Evolutionary conservation across 92 coral and sea anemone genomes (phyloP), one percentile per base, ranked within the genome.

Genomic region (Scolanthus callimorphus): DNA sequence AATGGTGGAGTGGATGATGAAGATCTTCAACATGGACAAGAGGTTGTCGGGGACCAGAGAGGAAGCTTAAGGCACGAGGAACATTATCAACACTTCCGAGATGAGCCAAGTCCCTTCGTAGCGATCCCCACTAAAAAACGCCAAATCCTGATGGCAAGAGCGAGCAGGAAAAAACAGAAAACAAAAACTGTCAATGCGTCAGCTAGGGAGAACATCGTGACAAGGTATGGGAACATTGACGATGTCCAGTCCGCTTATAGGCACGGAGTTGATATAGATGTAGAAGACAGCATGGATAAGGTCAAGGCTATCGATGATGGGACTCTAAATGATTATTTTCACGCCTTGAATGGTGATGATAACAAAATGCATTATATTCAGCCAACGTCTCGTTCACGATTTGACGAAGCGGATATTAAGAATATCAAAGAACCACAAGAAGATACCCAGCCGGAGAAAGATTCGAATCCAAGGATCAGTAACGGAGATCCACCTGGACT

Each of bases 301-400:
- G 85, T 87, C 2, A 82, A 41, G 19, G 72, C 60, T 65, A 69
- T 82, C 39, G 95, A 87, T 50, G 73, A 63, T 20, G 87, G 79
- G 0, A 71, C 89, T 22, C 76, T 87, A 9, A 63, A 73, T 21
- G 84, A 87, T 52, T 87, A 87, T 59, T 87, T 87, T 59, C 82
- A 82, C 29, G 88, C 95, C 1, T 47, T 86, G 49, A 86, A 86
- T 26, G 95, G 76, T 27, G 73, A 85, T 12, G 76, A 45, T 15
- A 34, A 65, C 26, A 74, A 72, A 15, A 3, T 23, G 15, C 31
- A 20, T 1, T 58, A 15, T 15, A 34, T 41, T 1, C 63, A 55
- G 11, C 72, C 52, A 2, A 57, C 62, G 6, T 57, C 72, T 23
- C 60, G 53, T 65, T 49, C 62, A 52, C 51, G 39, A 52, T n/a